Conservation (phyloP, 2,113 vertebrate genomes). For the Oryzias javanicus region DNA sequence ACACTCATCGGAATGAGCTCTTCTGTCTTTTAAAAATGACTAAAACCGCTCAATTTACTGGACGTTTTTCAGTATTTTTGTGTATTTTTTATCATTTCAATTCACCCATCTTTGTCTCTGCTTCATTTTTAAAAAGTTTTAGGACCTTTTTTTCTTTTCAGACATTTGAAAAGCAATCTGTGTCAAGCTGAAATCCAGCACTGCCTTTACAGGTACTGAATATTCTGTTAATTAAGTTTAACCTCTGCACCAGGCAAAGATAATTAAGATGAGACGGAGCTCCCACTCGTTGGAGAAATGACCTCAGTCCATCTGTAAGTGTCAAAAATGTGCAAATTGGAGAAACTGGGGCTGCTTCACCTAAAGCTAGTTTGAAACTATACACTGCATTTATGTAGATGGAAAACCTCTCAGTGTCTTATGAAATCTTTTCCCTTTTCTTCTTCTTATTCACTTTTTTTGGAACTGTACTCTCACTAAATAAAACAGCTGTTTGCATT, state of each 20-base stretch:
- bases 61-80: not conserved
- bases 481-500: not conserved
- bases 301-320: slow-evolving; percentile 3
- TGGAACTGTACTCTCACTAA: too few relatives aligned
- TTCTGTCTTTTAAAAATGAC: not conserved
- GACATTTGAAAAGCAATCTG: slow-evolving; percentile 37
- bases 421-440: not conserved
- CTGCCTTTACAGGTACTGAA: slow-evolving; percentile 54
- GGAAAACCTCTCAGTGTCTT: slow-evolving; percentile 11
- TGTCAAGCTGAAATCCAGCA: slow-evolving; percentile 23
- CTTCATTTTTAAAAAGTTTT: not conserved
- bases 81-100: not conserved
- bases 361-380: not conserved
- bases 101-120: slow-evolving; percentile 2
- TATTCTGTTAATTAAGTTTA: slow-evolving; percentile 59
- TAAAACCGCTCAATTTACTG: too few relatives aligned
- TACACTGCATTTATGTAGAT: slow-evolving; percentile 6
- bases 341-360: slow-evolving; percentile 14
- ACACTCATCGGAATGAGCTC: not conserved
- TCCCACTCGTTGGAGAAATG: slow-evolving; percentile 27
- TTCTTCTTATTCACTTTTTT: not conserved
- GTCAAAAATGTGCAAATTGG: slow-evolving; percentile 18
- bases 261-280: slow-evolving; percentile 61
- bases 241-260: slow-evolving; percentile 33
- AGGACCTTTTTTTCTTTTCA: slow-evolving; percentile 13